phyloP scores from a whole-genome alignment of 2,113 vertebrate genomes.

The Macquaria ambigua region DNA sequence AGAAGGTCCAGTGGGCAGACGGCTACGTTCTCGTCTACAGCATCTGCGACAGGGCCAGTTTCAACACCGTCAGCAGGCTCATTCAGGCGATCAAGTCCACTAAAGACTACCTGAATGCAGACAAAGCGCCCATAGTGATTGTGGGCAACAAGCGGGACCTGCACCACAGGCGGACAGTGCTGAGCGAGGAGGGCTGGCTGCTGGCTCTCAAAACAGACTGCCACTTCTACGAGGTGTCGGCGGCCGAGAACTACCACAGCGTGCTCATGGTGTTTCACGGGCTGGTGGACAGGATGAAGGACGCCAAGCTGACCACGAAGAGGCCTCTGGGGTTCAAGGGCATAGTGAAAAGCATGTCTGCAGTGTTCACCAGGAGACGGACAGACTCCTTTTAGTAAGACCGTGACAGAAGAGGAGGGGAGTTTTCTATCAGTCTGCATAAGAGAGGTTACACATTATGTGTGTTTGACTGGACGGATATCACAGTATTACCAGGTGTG shows the following conservation, averaged over 20 bases:
- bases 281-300: constrained; percentile 85
- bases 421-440: background rate
- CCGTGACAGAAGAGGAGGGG: background rate
- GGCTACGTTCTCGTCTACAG: constrained; percentile 90
- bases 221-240: constrained; percentile 90
- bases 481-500: background rate
- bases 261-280: constrained; percentile 88
- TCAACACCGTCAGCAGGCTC: constrained; percentile 85
- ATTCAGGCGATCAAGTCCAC: constrained; percentile 87
- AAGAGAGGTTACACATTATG: background rate
- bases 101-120: constrained; percentile 82
- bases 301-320: constrained; percentile 81
- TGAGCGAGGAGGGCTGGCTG: constrained; percentile 88
- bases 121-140: constrained; percentile 87
- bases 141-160: constrained; percentile 91
- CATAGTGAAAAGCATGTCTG: constrained; percentile 89
- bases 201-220: constrained; percentile 88
- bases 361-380: constrained; percentile 87
- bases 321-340: constrained; percentile 86
- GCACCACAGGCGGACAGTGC: constrained; percentile 85
- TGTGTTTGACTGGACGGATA: constrained; percentile 3
- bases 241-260: constrained; percentile 89
- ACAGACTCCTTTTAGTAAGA: constrained; percentile 87
- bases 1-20: constrained; percentile 90
- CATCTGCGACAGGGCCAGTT: constrained; percentile 91